phyloP scores from a whole-genome alignment of 2,797 vertebrate species.

The Sciurus carolinensis region DNA sequence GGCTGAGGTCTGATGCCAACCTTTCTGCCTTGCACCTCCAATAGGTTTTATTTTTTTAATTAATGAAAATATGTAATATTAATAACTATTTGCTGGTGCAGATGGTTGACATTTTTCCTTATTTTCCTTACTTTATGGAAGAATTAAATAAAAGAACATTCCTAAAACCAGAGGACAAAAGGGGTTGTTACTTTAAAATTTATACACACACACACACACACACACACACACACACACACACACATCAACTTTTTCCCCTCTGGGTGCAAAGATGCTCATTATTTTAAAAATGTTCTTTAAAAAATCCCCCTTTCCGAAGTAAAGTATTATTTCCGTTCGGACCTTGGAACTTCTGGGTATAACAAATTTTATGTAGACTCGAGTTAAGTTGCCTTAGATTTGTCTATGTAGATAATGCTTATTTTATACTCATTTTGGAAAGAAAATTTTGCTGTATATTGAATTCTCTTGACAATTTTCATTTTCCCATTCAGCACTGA shows the following conservation, averaged over 20 bases:
- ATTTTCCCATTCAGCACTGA: not conserved
- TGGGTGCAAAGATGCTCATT: constrained; percentile 89
- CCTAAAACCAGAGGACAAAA: constrained; percentile 91
- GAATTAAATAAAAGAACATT: constrained; percentile 84
- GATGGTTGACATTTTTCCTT: constrained; percentile 91
- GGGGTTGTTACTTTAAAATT: constrained; percentile 92
- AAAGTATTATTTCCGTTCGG: not conserved
- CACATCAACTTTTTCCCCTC: constrained; percentile 89
- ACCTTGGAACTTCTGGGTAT: not conserved
- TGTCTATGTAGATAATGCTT: not conserved
- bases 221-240: constrained; percentile 57
- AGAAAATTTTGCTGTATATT: not conserved
- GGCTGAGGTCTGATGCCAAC: constrained; percentile 81
- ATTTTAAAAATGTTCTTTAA: constrained; percentile 80
- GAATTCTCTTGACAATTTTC: not conserved
- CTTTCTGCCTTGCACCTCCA: constrained; percentile 87
- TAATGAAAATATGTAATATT: constrained; percentile 94
- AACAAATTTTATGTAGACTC: accelerated
- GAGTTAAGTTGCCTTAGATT: accelerated
- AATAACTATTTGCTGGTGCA: constrained; percentile 93
- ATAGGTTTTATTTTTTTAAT: constrained; percentile 89
- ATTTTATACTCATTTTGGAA: not conserved
- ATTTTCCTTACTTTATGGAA: constrained; percentile 90
- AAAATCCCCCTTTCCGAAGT: not conserved
- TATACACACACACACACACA: constrained; percentile 73